Conservation (phyloP, 2,888 invertebrate species). For the Laothoe populi region DNA sequence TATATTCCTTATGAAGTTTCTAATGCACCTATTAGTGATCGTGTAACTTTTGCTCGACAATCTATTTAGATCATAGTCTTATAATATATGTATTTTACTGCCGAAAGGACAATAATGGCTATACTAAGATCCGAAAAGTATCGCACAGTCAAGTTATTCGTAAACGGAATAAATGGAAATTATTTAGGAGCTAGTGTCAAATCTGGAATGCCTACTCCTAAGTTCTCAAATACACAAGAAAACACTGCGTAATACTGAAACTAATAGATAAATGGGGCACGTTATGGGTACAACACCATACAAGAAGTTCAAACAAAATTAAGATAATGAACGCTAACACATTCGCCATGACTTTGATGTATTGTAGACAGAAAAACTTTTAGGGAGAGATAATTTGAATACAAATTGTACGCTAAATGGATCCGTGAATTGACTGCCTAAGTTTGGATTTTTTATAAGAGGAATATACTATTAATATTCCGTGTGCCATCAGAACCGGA, state of each 20-base stretch:
- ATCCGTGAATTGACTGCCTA: constrained; percentile 11
- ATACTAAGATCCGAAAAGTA: too few relatives aligned
- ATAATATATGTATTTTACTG: too few relatives aligned
- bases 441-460: neutral
- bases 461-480: constrained; percentile 33
- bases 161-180: neutral
- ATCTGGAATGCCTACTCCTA: neutral
- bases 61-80: too few relatives aligned
- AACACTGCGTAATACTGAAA: neutral
- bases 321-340: constrained; percentile 23
- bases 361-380: constrained; percentile 9
- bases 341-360: neutral
- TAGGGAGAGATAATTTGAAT: constrained; percentile 6
- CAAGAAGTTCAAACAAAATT: constrained; percentile 25
- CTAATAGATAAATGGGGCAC: constrained; percentile 31
- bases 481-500: constrained; percentile 58
- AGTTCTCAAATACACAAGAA: neutral
- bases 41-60: too few relatives aligned
- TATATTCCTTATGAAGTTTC: too few relatives aligned
- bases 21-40: too few relatives aligned
- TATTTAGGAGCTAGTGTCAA: neutral
- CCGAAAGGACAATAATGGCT: too few relatives aligned
- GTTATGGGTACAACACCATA: constrained; percentile 27
- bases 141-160: neutral
- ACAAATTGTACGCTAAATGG: neutral